phyloP scores from a whole-genome alignment of 2,113 vertebrate genomes.

The Campylorhamphus procurvoides region DNA sequence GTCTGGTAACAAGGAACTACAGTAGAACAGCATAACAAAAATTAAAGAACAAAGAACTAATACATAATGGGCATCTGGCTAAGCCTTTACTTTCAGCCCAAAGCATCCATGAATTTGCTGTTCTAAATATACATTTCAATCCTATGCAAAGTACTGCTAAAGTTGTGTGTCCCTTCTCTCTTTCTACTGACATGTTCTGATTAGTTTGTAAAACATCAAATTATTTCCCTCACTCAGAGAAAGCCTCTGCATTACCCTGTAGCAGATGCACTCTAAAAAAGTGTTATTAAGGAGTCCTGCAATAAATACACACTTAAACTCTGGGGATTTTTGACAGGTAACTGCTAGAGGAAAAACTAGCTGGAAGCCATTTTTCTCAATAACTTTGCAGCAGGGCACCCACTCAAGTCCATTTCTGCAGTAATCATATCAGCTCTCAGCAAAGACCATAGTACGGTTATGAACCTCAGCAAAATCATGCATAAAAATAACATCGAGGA shows the following conservation, averaged over 20 bases:
- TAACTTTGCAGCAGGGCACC: background rate
- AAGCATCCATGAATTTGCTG: background rate
- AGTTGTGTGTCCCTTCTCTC: no score
- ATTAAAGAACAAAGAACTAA: background rate
- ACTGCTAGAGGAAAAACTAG: background rate
- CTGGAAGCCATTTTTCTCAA: background rate
- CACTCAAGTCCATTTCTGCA: background rate
- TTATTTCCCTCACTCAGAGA: background rate
- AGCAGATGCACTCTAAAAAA: background rate
- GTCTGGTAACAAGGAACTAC: background rate
- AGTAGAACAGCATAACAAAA: background rate
- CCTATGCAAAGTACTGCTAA: background rate
- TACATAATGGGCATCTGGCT: background rate
- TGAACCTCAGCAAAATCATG: background rate
- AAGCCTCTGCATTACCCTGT: background rate
- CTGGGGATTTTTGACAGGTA: background rate
- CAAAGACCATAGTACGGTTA: background rate
- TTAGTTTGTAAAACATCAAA: background rate
- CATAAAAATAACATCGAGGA: background rate
- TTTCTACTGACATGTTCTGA: background rate
- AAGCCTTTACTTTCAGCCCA: background rate
- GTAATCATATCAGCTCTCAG: background rate
- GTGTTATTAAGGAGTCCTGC: background rate
- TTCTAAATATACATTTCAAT: background rate
- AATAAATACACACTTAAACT: background rate